A percentile compares a stretch with the other conserved stretches of the same genome.
Conservation (phyloP, 2,113 vertebrate genomes). For the Bubo blakistoni region DNA sequence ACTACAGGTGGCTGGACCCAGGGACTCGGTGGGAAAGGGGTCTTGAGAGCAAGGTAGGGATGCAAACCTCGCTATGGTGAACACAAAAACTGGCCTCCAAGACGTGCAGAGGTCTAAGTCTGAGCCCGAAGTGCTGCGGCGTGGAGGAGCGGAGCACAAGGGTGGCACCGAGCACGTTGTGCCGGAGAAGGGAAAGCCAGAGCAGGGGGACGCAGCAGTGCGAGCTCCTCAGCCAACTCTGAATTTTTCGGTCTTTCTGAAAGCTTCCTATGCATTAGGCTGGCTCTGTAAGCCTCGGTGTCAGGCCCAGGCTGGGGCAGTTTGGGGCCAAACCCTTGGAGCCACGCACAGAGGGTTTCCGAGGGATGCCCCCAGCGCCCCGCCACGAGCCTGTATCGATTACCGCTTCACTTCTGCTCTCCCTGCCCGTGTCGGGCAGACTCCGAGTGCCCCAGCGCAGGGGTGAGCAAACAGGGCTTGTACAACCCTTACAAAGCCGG, state of each 20-base stretch:
- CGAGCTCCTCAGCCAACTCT: neutral
- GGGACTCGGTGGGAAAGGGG: neutral
- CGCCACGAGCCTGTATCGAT: neutral
- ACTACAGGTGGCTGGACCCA: neutral
- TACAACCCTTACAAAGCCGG: neutral
- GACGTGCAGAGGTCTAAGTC: neutral
- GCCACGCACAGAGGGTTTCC: fast-evolving
- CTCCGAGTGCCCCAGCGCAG: neutral
- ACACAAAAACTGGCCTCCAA: neutral
- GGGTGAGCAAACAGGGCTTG: neutral
- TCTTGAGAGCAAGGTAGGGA: neutral
- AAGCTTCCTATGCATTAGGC: neutral
- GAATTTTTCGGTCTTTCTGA: neutral
- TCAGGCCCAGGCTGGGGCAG: neutral
- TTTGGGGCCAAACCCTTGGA: neutral
- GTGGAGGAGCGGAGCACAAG: neutral
- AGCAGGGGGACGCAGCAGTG: neutral
- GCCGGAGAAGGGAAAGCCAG: neutral
- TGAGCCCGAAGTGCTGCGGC: fast-evolving
- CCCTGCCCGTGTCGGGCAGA: neutral
- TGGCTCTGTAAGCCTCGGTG: neutral
- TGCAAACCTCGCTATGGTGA: fast-evolving
- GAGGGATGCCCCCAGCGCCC: neutral
- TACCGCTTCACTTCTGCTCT: neutral
- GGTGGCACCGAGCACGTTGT: neutral